Conservation (phyloP, 23 tunicate genomes). For the Styela clava region DNA sequence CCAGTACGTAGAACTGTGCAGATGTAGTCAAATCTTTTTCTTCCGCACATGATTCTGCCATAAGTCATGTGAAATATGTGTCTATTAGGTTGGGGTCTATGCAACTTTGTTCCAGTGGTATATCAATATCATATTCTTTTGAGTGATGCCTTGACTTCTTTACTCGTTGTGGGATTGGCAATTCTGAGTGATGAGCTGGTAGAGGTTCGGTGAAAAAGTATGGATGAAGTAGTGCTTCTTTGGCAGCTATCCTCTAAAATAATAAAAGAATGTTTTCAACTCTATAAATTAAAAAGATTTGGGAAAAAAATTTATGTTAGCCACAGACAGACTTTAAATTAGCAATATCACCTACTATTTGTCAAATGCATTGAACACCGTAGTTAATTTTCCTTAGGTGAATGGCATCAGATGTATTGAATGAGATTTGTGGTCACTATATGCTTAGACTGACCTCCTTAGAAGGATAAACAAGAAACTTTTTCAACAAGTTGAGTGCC, state of each 20-base stretch:
- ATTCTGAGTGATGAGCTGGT: conserved; percentile 96
- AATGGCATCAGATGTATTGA: too few relatives aligned
- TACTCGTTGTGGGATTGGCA: conserved; percentile 87
- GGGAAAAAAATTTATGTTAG: too few relatives aligned
- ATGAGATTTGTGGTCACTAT: too few relatives aligned
- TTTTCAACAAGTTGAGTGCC: conserved; percentile 75
- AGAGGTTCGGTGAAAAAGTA: conserved; percentile 89
- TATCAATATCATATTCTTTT: conserved; percentile 89
- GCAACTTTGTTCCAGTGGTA: conserved; percentile 79
- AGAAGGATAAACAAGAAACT: conserved; percentile 75
- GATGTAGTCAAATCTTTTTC: too few relatives aligned
- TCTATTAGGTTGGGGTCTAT: conserved; percentile 69
- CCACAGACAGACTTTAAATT: too few relatives aligned
- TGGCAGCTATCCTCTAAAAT: conserved; percentile 79
- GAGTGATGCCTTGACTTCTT: conserved; percentile 71
- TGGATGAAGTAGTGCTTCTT: conserved; percentile 73
- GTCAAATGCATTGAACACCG: too few relatives aligned
- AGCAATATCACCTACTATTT: too few relatives aligned
- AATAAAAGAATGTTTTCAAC: background rate
- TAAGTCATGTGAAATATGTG: conserved; percentile 27
- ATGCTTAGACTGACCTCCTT: conserved; percentile 38
- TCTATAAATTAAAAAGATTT: background rate
- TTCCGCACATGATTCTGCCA: too few relatives aligned
- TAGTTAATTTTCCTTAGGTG: too few relatives aligned
- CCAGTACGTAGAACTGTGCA: too few relatives aligned